phyloP scores from a whole-genome alignment of 92 coral and sea anemone genomes.

The Diadumene lineata region DNA sequence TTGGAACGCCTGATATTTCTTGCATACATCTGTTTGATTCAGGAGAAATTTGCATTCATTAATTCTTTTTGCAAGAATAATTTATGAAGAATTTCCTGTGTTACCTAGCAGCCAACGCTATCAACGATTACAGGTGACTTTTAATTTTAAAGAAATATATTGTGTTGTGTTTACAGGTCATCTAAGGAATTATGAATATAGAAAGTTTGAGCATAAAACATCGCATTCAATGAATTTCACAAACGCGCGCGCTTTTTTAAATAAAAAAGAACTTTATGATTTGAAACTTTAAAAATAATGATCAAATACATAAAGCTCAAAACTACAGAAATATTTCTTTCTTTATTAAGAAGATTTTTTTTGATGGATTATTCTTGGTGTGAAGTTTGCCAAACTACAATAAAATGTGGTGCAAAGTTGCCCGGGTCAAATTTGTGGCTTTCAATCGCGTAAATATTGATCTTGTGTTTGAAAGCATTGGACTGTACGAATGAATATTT shows the following conservation, averaged over 20 bases:
- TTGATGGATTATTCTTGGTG: background rate
- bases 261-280: no score
- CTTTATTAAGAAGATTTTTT: no score
- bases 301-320: no score
- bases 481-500: no score
- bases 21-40: background rate
- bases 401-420: background rate
- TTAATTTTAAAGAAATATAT: background rate
- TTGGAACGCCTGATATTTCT: conserved; percentile 23
- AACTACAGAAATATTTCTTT: no score
- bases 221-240: no score
- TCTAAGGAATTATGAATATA: no score
- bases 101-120: background rate
- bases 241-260: background rate
- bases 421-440: background rate
- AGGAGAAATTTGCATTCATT: background rate
- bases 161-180: background rate
- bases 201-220: no score
- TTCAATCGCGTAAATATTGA: background rate
- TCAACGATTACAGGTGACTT: conserved; percentile 13
- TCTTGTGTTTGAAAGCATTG: background rate
- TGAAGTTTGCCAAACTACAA: background rate
- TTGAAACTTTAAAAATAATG: no score
- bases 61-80: background rate
- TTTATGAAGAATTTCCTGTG: background rate